Base-by-base conservation (phyloP, 2,797 vertebrate species). In the Epinephelus coioides region DNA sequence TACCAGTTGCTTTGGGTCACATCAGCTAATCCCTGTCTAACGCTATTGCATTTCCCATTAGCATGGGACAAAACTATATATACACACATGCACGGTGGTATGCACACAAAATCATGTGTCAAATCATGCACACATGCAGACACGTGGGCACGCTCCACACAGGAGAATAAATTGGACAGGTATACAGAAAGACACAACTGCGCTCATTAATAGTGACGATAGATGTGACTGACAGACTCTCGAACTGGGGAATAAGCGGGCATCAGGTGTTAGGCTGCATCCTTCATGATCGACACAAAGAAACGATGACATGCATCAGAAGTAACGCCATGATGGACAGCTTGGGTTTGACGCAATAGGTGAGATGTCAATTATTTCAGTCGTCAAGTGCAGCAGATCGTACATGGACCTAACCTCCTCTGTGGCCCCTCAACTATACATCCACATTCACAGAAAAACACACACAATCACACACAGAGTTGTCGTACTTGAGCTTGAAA, bases 31-130 rank as follows among this genome's bases (percentile, higher is more conserved):
- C 77, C 88, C 78, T 87, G 86, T 91, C 86, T 76, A 30, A 44
- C 49, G 5, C 67, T 70, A 78, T 88, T 89, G 89, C 65, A 89
- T 81, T 92, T 91, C 53, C 85, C 87, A 92, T 93, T 92, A 90
- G 67, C 69, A 38, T 38, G 49, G 59, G 61, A 69, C 69, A 69
- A 44, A 62, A n/a, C 51, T 61, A 49, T 63, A 15, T 47, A 49
- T 60, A n/a, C 64, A n/a, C 64, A 73, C 60, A 74, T 46, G 34
- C 56, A 56, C 40, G 56, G 0, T 34, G 7, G 34, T 34, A 64
- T 46, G 44, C 56, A 61, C 63, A 83, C 59, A 79, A 73, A 67
- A 67, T 44, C 51, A 64, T 54, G 47, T 71, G 60, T 2, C 30
- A 40, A 72, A 40, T 40, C 40, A 70, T 30, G 71, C 23, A 83